Conservation (phyloP, 1,140 invertebrate genomes). For the Reticulitermes speratus region DNA sequence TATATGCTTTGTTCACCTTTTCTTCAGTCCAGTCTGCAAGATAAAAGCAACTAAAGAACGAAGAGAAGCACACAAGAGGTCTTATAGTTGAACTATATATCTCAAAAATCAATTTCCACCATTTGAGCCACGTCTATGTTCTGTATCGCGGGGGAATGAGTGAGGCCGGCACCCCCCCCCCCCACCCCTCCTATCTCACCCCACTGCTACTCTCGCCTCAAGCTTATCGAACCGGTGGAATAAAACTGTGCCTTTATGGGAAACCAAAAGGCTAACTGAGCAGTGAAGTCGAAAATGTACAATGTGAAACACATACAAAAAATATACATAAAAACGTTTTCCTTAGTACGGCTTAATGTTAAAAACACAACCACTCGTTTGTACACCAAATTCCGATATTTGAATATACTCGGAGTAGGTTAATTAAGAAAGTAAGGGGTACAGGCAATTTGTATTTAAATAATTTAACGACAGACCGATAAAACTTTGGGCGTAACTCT, state of each 20-base stretch:
- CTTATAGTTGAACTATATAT: constrained; percentile 10
- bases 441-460: too few species aligned
- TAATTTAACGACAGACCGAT: too few species aligned
- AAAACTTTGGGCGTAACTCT: too few species aligned
- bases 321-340: not conserved
- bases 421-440: too few species aligned
- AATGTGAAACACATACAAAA: not conserved
- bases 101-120: constrained; percentile 1
- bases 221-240: not conserved
- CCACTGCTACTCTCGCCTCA: not conserved
- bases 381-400: not conserved
- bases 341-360: not conserved
- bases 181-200: not conserved
- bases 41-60: not conserved
- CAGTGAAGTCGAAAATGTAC: not conserved
- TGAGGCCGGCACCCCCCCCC: not conserved
- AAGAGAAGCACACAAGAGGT: not conserved
- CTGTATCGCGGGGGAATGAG: not conserved
- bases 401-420: too few species aligned
- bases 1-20: not conserved
- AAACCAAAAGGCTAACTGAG: not conserved
- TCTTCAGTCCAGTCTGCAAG: not conserved
- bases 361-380: not conserved
- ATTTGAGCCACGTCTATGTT: not conserved
- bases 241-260: not conserved